Percentiles rank a stretch among this genome's conserved stretches.
Conservation (phyloP, 2,797 vertebrate genomes). For the Cynopterus sphinx region DNA sequence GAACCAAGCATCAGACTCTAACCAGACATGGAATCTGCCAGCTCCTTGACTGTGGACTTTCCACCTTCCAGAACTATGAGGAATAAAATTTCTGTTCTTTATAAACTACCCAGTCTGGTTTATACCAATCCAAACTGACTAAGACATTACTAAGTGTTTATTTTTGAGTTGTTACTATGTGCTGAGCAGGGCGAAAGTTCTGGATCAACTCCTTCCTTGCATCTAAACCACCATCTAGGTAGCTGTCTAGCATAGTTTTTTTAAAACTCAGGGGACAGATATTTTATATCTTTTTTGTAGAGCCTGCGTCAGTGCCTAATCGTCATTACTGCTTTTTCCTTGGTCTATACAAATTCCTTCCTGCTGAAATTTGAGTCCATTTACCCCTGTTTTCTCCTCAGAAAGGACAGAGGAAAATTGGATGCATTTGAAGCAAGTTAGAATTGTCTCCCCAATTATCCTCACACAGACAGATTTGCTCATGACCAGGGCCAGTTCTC, state of each 20-base stretch:
- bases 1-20: neutral
- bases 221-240: neutral
- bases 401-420: neutral
- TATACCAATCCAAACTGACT: neutral
- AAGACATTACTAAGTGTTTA: neutral
- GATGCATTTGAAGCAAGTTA: neutral
- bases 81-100: neutral
- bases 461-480: neutral
- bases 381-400: neutral
- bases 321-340: neutral
- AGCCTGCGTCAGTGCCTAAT: neutral
- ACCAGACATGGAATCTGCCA: neutral
- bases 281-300: conserved; percentile 4
- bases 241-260: conserved; percentile 9
- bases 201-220: neutral
- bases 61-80: neutral
- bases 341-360: conserved; percentile 12
- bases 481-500: neutral
- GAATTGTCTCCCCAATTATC: neutral
- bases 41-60: neutral
- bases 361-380: neutral
- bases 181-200: neutral
- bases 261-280: neutral
- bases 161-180: neutral
- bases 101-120: neutral